Evolutionary conservation across 2,888 invertebrate species (phyloP).

Genomic region (Eupithecia pulchellata): DNA sequence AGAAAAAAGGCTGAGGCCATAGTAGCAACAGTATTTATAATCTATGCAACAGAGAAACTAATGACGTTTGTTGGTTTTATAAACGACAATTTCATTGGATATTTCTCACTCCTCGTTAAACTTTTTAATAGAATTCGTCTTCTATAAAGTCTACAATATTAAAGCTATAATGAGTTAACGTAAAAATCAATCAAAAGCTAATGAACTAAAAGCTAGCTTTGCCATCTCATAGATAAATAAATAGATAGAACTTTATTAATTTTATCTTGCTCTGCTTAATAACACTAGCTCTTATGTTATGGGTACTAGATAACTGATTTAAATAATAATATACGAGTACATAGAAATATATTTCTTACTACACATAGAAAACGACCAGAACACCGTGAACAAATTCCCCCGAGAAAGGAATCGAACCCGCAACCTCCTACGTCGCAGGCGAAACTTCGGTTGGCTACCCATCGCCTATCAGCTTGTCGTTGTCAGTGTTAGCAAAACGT

Average conservation of each 20-base stretch:
- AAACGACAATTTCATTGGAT: background rate
- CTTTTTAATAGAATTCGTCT: background rate
- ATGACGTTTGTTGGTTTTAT: background rate
- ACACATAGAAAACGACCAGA: too few species aligned
- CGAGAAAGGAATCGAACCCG: too few species aligned
- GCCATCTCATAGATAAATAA: too few species aligned
- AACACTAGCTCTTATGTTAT: too few species aligned
- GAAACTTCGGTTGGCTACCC: too few species aligned
- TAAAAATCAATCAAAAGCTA: background rate
- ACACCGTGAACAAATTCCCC: too few species aligned
- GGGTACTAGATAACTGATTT: too few species aligned
- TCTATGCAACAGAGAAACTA: background rate
- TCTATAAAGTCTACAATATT: background rate
- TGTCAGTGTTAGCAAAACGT: conserved; percentile 50
- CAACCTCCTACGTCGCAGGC: too few species aligned
- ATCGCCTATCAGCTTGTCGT: background rate
- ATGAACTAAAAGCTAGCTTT: background rate
- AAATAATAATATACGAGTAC: too few species aligned
- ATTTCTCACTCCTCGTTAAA: background rate
- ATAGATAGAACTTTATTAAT: too few species aligned
- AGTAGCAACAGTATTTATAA: background rate
- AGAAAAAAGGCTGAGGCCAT: background rate
- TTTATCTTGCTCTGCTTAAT: too few species aligned
- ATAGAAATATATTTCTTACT: too few species aligned
- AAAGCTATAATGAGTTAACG: background rate